phyloP scores from a whole-genome alignment of 2,113 vertebrate genomes.

The Chaetodon auriga region DNA sequence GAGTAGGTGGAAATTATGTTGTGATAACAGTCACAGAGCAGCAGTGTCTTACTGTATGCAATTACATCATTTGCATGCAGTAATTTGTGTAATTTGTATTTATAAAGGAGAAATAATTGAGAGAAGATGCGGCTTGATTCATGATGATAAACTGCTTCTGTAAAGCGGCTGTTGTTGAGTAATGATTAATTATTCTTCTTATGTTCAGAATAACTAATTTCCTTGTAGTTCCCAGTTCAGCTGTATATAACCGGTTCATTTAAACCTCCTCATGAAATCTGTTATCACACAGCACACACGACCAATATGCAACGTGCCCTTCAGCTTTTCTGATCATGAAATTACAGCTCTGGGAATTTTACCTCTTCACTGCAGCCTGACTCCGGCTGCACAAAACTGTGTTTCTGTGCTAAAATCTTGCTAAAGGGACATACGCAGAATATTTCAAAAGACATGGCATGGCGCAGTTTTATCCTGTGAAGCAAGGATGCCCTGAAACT shows the following conservation, averaged over 20 bases:
- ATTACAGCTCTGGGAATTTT: slow-evolving; percentile 52
- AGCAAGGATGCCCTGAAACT: slow-evolving; percentile 56
- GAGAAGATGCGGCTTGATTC: slow-evolving; percentile 26
- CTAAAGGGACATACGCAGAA: slow-evolving; percentile 46
- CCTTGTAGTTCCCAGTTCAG: slow-evolving; percentile 47
- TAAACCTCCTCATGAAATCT: slow-evolving; percentile 57
- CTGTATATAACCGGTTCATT: slow-evolving; percentile 64
- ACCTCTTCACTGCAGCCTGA: slow-evolving; percentile 32
- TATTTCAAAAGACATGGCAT: slow-evolving; percentile 46
- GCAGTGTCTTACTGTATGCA: slow-evolving; percentile 1
- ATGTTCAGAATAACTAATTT: slow-evolving; percentile 48
- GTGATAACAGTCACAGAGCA: not conserved
- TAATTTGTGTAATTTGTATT: slow-evolving; percentile 43
- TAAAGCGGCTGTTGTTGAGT: slow-evolving; percentile 47
- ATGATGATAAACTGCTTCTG: slow-evolving; percentile 41
- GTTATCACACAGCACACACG: slow-evolving; percentile 54
- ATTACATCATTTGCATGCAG: slow-evolving; percentile 12
- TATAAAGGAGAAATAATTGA: slow-evolving; percentile 26
- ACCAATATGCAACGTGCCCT: slow-evolving; percentile 53
- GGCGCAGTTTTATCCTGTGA: slow-evolving; percentile 46
- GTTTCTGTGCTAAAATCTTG: slow-evolving; percentile 53
- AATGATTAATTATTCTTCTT: slow-evolving; percentile 56
- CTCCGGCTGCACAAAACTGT: slow-evolving; percentile 24
- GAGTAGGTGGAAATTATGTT: slow-evolving; percentile 12
- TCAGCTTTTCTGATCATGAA: slow-evolving; percentile 60